Evolutionary conservation across 2,113 vertebrate genomes (phyloP).

Genomic region (Chunga burmeisteri): DNA sequence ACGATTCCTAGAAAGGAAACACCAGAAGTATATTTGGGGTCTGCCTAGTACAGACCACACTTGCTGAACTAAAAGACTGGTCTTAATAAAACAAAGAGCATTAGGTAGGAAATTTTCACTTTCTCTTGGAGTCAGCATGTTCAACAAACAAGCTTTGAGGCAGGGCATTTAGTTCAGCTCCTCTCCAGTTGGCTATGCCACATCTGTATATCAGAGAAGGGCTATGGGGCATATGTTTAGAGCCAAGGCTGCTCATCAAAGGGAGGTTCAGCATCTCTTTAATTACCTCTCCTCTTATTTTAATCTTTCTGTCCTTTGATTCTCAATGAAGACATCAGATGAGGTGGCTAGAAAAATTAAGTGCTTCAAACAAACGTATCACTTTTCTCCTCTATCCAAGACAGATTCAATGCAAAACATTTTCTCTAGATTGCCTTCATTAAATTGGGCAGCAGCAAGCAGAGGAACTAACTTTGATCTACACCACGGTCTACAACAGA

Average conservation of each 20-base stretch:
- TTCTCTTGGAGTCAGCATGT: not conserved
- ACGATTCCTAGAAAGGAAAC: not conserved
- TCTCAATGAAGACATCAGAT: not conserved
- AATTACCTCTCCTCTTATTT: not conserved
- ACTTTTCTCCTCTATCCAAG: not conserved
- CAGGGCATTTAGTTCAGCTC: not conserved
- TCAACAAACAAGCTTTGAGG: not conserved
- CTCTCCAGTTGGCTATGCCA: not conserved
- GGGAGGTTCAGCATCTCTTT: not conserved
- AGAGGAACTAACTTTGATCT: not conserved
- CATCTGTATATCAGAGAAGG: not conserved
- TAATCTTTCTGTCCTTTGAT: not conserved
- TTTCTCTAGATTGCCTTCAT: not conserved
- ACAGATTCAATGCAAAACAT: not conserved
- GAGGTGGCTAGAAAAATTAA: not conserved
- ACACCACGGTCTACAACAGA: not conserved
- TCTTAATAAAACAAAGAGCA: not conserved
- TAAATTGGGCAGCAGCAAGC: slow-evolving; percentile 7
- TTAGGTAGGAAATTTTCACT: not conserved
- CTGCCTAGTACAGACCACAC: not conserved
- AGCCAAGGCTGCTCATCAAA: not conserved
- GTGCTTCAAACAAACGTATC: not conserved
- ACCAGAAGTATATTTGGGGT: not conserved
- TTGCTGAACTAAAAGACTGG: not conserved
- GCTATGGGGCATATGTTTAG: not conserved